Conservation (phyloP, 2,797 vertebrate species). For the Chloroceryle amazona region DNA sequence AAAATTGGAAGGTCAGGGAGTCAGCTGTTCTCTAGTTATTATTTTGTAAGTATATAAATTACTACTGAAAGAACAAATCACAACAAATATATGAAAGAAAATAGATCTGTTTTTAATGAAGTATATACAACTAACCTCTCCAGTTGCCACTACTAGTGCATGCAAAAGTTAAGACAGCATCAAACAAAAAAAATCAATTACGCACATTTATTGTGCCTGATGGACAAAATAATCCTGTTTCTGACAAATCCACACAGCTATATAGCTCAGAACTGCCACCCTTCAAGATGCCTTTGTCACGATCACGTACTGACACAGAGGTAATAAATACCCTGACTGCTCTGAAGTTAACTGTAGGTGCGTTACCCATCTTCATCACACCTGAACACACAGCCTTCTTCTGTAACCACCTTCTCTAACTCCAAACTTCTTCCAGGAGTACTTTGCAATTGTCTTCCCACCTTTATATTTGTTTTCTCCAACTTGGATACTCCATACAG, state of each 20-base stretch:
- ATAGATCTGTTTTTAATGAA: slow-evolving; percentile 38
- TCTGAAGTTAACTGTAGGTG: not conserved
- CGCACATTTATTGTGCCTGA: not conserved
- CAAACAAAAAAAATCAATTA: slow-evolving; percentile 19
- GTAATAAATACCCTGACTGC: not conserved
- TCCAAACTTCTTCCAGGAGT: not conserved
- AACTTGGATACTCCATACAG: not conserved
- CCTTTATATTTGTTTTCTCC: not conserved
- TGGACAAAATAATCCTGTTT: not conserved
- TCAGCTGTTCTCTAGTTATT: not conserved
- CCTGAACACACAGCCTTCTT: not conserved
- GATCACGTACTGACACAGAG: not conserved
- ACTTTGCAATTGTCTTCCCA: not conserved
- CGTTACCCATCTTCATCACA: not conserved
- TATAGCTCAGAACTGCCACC: not conserved
- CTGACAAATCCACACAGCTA: not conserved
- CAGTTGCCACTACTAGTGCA: not conserved
- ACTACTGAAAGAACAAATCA: slow-evolving; percentile 5
- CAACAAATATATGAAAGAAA: not conserved
- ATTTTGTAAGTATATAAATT: not conserved
- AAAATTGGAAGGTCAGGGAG: not conserved
- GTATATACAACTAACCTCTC: not conserved
- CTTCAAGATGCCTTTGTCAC: not conserved
- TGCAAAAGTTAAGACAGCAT: not conserved
- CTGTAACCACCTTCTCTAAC: not conserved